A percentile compares a stretch with the other conserved stretches of the same genome.
These are phyloP conservation scores for Echiichthys vipera DNA, from an alignment of 2,797 vertebrate genomes.

Conservation along the genomic window DNA sequence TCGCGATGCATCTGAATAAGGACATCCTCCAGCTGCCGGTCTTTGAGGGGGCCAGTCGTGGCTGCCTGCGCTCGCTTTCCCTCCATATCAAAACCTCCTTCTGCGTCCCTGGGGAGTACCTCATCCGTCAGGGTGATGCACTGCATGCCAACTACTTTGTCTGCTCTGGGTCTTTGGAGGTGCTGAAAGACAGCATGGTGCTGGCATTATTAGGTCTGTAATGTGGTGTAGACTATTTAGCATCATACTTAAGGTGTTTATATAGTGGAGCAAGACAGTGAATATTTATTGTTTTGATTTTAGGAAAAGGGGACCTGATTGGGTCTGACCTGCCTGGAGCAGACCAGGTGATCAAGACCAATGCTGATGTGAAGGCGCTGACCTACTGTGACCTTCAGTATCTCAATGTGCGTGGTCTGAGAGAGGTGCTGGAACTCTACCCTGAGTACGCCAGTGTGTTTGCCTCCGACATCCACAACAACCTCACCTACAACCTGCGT, in stretches of 20 bases:
- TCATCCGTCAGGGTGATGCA: constrained; percentile 93
- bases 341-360: constrained; percentile 94
- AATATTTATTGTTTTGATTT: constrained; percentile 23
- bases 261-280: background rate
- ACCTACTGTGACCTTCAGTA: constrained; percentile 98
- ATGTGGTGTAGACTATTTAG: background rate
- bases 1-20: constrained; percentile 98
- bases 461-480: constrained; percentile 89
- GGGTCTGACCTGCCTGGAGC: constrained; percentile 90
- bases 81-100: constrained; percentile 97
- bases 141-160: constrained; percentile 96
- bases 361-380: constrained; percentile 95
- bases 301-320: constrained; percentile 97
- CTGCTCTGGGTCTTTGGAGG: constrained; percentile 96
- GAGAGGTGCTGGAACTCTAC: constrained; percentile 93
- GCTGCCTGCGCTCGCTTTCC: constrained; percentile 95
- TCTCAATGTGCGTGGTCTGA: constrained; percentile 90
- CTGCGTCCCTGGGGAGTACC: constrained; percentile 95
- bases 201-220: constrained; percentile 94
- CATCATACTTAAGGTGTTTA: background rate
- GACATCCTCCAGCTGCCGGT: constrained; percentile 96
- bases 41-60: constrained; percentile 93
- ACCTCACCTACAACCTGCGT: constrained; percentile 96
- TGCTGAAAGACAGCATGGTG: constrained; percentile 93
- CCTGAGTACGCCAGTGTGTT: constrained; percentile 93